These are phyloP conservation scores for Ardeotis arabs DNA, from an alignment of 2,113 vertebrate species.

Conservation along the genomic window DNA sequence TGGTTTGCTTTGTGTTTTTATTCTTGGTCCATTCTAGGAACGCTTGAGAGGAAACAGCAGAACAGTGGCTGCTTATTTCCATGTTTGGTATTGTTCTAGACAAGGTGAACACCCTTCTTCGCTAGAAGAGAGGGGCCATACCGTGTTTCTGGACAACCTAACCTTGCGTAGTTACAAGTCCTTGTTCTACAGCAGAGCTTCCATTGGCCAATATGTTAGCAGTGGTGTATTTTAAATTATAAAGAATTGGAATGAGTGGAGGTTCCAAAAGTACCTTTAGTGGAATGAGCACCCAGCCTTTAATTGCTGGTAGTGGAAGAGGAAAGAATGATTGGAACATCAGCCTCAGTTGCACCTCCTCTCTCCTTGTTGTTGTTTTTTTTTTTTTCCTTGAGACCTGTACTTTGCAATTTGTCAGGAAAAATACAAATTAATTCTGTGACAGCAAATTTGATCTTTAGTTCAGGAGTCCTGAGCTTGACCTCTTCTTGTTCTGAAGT, in stretches of 20 bases:
- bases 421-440: not conserved
- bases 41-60: slow-evolving; percentile 50
- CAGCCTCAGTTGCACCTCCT: not conserved
- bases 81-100: slow-evolving; percentile 44
- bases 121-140: not conserved
- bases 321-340: not conserved
- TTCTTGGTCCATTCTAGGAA: slow-evolving; percentile 60
- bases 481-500: not conserved
- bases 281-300: not conserved
- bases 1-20: slow-evolving; percentile 53
- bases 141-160: not conserved
- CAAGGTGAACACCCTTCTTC: not conserved
- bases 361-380: not conserved
- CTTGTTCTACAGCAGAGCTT: not conserved
- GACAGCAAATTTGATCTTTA: not conserved
- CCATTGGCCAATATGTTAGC: not conserved
- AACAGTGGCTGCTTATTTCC: slow-evolving; percentile 5
- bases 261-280: not conserved
- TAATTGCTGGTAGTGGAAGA: not conserved
- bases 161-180: not conserved
- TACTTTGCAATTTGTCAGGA: not conserved
- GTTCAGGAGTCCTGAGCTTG: not conserved
- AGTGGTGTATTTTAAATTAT: not conserved
- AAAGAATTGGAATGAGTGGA: not conserved
- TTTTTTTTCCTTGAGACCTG: not conserved